Base-by-base conservation (phyloP, 2,888 invertebrate genomes). In the Spisula subtruncata region DNA sequence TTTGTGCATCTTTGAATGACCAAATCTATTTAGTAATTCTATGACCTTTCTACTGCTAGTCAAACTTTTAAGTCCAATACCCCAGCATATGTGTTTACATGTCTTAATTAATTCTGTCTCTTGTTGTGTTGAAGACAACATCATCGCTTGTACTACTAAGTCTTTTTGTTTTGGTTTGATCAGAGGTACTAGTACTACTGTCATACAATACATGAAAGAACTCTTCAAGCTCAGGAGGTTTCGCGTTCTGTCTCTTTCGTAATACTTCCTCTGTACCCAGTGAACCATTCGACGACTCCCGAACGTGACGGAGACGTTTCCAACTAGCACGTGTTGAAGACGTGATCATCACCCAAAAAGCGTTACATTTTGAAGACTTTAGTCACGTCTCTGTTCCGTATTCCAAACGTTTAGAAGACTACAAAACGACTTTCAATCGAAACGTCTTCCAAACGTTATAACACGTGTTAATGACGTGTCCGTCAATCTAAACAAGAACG, bases 1-100 rank as follows among this genome's bases (percentile, higher is more conserved):
- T n/a, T n/a, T n/a, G n/a, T n/a, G n/a, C n/a, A n/a, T 80, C 18
- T 89, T 29, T 32, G 48, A 86, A 54, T 88, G 89, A 8, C 92
- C 91, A 82, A 91, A 88, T 10, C 82, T 48, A 79, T 90, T 92
- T 20, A 92, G 48, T n/a, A 86, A 83, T 25, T 89, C 85, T n/a
- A 92, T 60, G 8, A 92, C 85, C 60, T 66, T 81, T 60, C 87
- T 84, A 29, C 85, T 87, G 8, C 90, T 89, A 48, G 90, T 91
- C 35, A 88, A 29, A 41, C 88, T 90, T 81, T 91, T 91, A 14
- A 92, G n/a, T 8, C 89, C 90, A 6, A 90, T 46, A 4, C 90
- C 90, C 60, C 89, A 18, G 25, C 79, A 35, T 12, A 87, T 20
- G 80, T 92, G 92, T 56, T 91, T 92, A 54, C 79, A 51, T 35